Base-by-base conservation (phyloP, 1,140 invertebrate genomes). In the Philopotamus ludificatus region DNA sequence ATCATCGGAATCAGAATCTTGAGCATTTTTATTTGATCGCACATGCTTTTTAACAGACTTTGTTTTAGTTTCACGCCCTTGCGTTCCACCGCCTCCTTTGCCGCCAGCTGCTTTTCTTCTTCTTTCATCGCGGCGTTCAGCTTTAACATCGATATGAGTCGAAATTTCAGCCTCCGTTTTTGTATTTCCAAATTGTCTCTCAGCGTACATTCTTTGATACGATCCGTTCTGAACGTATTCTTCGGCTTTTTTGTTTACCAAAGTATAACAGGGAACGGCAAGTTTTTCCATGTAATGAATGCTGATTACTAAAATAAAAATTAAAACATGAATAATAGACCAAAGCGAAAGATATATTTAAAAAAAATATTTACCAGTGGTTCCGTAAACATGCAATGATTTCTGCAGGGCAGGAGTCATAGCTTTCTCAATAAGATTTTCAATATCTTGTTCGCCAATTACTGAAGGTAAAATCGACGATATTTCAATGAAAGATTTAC, bases 41-140 rank as follows among this genome's bases (percentile, higher is more conserved):
- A 78, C 63, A 74, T 86, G 83, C 72, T 91, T 92, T 73, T 98
- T 98, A 0, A 90, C 90, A 3, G 94, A 90, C 77, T 95, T 97
- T 0, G 92, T 97, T 81, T 97, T 98, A 0, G 94, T 95, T 82
- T 98, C 95, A 58, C 95, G 82, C 0, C 95, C 95, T 79, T 97
- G 94, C 25, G 87, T 87, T 10, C 94, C 94, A 28, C 95, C 94
- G 23, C 94, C 93, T 45, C 83, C 85, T 83, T 95, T 95, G 2
- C 93, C 93, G 63, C 85, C 84, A 23, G 87, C 78, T 1, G 93
- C 92, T 76, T 95, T 95, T 73, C 94, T 94, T 65, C 92, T 84
- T 28, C 94, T 81, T 72, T 97, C 93, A 51, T 97, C 93, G 71
- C 91, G 89, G 67, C 86, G 89, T 70, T 92, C 91, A 8, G 83